These are phyloP conservation scores for Nanorana parkeri DNA, from an alignment of 2,113 vertebrate genomes.

Conservation along the genomic window DNA sequence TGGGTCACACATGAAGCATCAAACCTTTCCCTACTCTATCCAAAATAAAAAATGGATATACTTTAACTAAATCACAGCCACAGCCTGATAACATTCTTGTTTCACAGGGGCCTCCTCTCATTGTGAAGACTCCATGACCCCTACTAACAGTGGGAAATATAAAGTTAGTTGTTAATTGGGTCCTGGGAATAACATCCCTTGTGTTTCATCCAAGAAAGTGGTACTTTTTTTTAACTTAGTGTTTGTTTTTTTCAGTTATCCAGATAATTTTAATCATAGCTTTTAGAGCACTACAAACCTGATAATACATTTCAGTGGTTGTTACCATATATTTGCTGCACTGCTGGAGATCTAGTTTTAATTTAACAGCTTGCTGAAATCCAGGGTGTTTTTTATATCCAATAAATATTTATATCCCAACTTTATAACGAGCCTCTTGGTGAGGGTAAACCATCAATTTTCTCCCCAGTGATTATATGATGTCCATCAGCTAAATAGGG, in stretches of 20 bases:
- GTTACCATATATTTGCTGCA: slow-evolving; percentile 31
- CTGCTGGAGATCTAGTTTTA: neutral
- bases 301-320: slow-evolving; percentile 10
- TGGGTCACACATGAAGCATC: too few relatives aligned
- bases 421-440: neutral
- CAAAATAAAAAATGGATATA: too few relatives aligned
- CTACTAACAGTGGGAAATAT: too few relatives aligned
- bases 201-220: too few relatives aligned
- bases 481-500: slow-evolving; percentile 9
- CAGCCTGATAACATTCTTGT: too few relatives aligned
- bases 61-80: too few relatives aligned
- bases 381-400: slow-evolving; percentile 16
- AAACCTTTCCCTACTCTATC: too few relatives aligned
- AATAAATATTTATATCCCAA: slow-evolving; percentile 19
- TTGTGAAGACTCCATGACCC: too few relatives aligned
- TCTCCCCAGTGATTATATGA: slow-evolving; percentile 26
- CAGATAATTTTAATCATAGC: slow-evolving; percentile 30
- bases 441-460: slow-evolving; percentile 29
- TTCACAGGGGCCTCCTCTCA: too few relatives aligned
- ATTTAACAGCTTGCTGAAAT: slow-evolving; percentile 22
- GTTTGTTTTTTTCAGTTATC: neutral
- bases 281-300: neutral
- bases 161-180: too few relatives aligned
- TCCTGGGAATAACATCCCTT: too few relatives aligned
- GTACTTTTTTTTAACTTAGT: neutral